These are phyloP conservation scores for Pterocles orientalis DNA, from an alignment of 2,113 vertebrate species.

Conservation along the genomic window DNA sequence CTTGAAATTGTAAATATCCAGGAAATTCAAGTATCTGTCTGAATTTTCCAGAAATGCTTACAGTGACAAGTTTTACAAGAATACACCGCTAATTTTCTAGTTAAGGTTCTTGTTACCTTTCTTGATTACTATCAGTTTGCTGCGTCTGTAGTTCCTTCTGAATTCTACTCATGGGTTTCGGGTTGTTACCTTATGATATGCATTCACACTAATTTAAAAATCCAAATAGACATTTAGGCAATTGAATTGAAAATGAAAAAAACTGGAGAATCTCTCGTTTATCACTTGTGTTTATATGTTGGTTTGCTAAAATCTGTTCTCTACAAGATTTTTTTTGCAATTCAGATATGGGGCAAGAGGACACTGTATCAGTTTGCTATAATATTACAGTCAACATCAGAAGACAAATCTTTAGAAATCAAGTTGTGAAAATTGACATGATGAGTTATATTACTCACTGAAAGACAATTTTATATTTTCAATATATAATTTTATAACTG, in stretches of 20 bases:
- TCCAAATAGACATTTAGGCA: background rate
- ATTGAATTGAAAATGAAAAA: background rate
- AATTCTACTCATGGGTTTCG: background rate
- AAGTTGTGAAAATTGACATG: background rate
- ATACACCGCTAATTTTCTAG: conserved; percentile 29
- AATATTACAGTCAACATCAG: background rate
- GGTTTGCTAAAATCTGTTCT: background rate
- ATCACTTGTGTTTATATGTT: background rate
- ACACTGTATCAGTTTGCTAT: background rate
- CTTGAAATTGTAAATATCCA: conserved; percentile 37
- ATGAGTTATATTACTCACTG: background rate
- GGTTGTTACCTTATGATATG: background rate
- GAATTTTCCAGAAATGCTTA: conserved; percentile 46
- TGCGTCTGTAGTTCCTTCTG: background rate
- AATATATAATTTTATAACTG: background rate
- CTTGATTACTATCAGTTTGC: background rate
- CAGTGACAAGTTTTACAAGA: conserved; percentile 17
- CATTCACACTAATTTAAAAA: background rate
- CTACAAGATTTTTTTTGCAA: background rate
- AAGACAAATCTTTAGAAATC: background rate
- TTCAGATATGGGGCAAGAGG: background rate
- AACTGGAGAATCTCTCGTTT: background rate
- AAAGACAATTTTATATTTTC: background rate
- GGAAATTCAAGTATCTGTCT: conserved; percentile 26
- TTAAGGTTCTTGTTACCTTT: background rate